Conservation (phyloP, 2,113 vertebrate genomes). For the Panthera uncia region DNA sequence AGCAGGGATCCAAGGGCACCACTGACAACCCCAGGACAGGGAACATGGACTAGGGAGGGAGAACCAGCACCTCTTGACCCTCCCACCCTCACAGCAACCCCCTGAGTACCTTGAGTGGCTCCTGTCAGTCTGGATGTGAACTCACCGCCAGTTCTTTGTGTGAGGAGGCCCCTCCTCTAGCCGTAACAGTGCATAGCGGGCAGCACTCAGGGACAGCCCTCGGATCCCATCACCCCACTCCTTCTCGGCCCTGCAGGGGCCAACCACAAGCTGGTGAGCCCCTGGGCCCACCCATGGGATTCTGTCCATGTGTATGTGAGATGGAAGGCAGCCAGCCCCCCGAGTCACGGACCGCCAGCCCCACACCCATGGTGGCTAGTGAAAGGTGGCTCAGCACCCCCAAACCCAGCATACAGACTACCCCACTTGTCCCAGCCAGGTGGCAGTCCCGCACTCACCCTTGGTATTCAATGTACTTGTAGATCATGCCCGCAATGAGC, state of each 20-base stretch:
- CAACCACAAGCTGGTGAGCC: constrained; percentile 44
- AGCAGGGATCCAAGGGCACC: not conserved
- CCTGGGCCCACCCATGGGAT: not conserved
- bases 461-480: constrained; percentile 99
- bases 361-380: not conserved
- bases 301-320: not conserved
- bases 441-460: constrained; percentile 87
- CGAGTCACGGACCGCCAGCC: not conserved
- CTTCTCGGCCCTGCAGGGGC: constrained; percentile 91
- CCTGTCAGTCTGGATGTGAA: not conserved
- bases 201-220: constrained; percentile 96
- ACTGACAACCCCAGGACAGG: not conserved
- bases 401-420: not conserved
- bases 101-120: not conserved
- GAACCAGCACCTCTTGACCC: not conserved
- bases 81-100: not conserved
- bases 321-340: not conserved
- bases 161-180: constrained; percentile 97
- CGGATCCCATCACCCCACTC: constrained; percentile 99
- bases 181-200: constrained; percentile 93
- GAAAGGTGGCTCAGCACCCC: not conserved
- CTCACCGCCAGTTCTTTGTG: constrained; percentile 99
- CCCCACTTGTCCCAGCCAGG: not conserved
- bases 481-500: constrained; percentile 99
- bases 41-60: not conserved